These are phyloP conservation scores for Meiosimyza platycephala DNA, from an alignment of 2,888 invertebrate species.

Conservation along the genomic window DNA sequence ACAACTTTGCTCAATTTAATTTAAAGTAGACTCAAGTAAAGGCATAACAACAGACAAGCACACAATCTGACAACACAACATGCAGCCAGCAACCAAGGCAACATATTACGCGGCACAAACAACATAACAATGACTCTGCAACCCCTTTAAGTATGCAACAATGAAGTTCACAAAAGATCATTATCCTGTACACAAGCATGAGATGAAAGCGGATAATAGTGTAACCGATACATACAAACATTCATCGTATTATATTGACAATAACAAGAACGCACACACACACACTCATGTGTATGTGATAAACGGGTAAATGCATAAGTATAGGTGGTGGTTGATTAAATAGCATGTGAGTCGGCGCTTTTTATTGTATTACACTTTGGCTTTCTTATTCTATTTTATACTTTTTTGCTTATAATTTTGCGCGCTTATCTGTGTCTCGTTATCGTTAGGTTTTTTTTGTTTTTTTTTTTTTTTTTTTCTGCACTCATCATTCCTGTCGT, in stretches of 20 bases:
- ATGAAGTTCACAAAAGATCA: conserved; percentile 25
- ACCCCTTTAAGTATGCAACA: conserved; percentile 4
- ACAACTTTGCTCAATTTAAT: no score
- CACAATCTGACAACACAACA: no score
- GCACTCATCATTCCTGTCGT: not conserved
- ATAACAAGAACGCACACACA: not conserved
- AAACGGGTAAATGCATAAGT: not conserved
- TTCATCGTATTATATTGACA: not conserved
- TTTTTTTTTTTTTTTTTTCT: not conserved
- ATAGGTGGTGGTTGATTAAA: not conserved
- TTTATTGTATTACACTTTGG: not conserved
- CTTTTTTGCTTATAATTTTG: not conserved
- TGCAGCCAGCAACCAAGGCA: no score
- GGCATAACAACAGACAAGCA: no score
- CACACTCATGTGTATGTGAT: not conserved
- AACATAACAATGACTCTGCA: not conserved
- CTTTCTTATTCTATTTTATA: not conserved
- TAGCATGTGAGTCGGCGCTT: not conserved
- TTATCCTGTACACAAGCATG: conserved; percentile 23
- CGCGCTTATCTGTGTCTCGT: not conserved
- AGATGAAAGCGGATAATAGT: conserved; percentile 30
- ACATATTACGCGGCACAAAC: no score
- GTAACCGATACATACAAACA: conserved; percentile 23
- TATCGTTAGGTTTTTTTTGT: not conserved
- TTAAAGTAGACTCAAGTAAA: no score